Base-by-base conservation (phyloP, 2,888 invertebrate species). In the Amblyjoppa proteus region DNA sequence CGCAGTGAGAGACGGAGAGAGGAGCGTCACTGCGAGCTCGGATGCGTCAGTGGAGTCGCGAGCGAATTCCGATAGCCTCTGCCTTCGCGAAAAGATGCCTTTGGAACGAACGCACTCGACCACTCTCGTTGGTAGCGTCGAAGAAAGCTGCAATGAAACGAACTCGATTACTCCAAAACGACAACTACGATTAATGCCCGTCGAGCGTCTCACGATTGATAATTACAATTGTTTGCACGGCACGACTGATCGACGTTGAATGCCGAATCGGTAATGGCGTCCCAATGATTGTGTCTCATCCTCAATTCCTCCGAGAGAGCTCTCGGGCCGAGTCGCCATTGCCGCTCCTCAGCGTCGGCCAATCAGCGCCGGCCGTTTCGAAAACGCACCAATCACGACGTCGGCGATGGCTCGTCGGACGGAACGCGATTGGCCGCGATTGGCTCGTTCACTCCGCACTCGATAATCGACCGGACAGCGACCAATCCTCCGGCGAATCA, bases 261-360 rank as follows among this genome's bases (percentile, higher is more conserved):
- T 53, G 77, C 45, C 69, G 78, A 70, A n/a, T 49, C 20, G 53
- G 69, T 58, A 81, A 81, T 81, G 81, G 81, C 74, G 81, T 81
- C 74, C 74, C 53, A 2, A 56, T 38, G 28, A 68, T 41, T 56
- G 16, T 56, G 73, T n/a, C 38, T 20, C 16, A 61, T 75, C 56
- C n/a, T 41, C 38, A 77, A 76, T 45, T 71, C 34, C 6, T n/a
- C 11, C 38, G 38, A 45, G 13, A 13, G 64, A n/a, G 34, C n/a
- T 31, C 7, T 31, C 16, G 28, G 31, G 16, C 34, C 16, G 31
- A 13, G 16, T 34, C 64, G 34, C 7, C 64, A 34, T 64, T 16
- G 64, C 16, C 7, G 64, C 0, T 31, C 2, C 28, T 31, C 1
- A 9, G 16, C 16, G 34, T 16, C 34, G 4, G n/a, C 31, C 64